These are phyloP conservation scores for Clarias platycephalus DNA, from an alignment of 2,797 vertebrate genomes.

Conservation along the genomic window DNA sequence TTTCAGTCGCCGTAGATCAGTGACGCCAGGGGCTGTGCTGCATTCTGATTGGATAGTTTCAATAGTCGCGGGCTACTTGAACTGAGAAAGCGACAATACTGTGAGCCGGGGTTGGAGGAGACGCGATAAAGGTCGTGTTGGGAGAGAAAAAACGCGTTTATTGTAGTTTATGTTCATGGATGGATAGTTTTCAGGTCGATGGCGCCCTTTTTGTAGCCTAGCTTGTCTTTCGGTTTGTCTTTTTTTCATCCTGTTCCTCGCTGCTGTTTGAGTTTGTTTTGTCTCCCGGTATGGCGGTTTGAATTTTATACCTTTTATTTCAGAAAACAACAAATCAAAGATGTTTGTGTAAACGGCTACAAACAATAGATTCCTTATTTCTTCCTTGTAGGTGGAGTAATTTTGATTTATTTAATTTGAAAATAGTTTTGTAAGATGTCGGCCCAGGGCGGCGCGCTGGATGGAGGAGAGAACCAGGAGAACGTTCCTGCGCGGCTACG, in stretches of 20 bases:
- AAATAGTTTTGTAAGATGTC: constrained; percentile 64
- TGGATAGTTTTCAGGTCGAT: constrained; percentile 33
- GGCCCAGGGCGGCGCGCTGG: constrained; percentile 60
- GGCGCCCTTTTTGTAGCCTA: constrained; percentile 28
- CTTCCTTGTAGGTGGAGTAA: neutral
- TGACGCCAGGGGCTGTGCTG: constrained; percentile 23
- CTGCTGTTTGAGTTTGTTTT: constrained; percentile 34
- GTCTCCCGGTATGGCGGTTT: constrained; percentile 8
- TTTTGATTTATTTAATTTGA: neutral
- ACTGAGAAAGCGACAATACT: constrained; percentile 67
- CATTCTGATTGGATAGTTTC: constrained; percentile 86
- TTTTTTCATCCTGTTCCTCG: constrained; percentile 25
- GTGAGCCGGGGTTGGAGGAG: neutral
- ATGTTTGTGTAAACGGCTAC: neutral
- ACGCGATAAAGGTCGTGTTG: neutral
- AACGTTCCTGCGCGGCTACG: constrained; percentile 67
- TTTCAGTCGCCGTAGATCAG: constrained; percentile 54
- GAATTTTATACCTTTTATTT: neutral
- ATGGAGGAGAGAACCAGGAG: constrained; percentile 66
- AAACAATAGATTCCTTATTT: neutral
- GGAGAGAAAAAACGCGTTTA: neutral
- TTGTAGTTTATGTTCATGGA: neutral
- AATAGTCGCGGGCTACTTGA: constrained; percentile 99
- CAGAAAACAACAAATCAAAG: neutral
- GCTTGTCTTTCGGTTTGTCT: neutral